Percentiles rank a stretch among this genome's conserved stretches.
phyloP scores from a whole-genome alignment of 2,113 vertebrate genomes.

The Harpagus bidentatus region DNA sequence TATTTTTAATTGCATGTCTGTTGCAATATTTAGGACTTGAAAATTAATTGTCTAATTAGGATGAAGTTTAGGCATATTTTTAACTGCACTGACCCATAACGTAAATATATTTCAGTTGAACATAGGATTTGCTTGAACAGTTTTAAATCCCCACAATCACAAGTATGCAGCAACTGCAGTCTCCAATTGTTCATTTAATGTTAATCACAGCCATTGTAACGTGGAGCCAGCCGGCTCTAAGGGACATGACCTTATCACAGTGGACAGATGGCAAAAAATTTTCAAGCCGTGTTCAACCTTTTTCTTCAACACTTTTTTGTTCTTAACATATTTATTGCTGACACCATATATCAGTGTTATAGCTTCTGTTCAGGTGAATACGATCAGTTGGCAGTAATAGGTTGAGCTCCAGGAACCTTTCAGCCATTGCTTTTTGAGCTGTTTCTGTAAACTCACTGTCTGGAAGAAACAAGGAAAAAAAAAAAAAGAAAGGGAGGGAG shows the following conservation, averaged over 20 bases:
- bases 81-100: neutral
- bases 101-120: neutral
- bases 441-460: neutral
- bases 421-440: neutral
- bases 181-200: neutral
- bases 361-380: constrained; percentile 38
- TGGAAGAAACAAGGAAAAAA: neutral
- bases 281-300: neutral
- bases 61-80: neutral
- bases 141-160: neutral
- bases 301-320: constrained; percentile 35
- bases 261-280: constrained; percentile 41
- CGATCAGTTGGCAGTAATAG: neutral
- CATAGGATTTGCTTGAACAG: neutral
- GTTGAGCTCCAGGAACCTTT: neutral
- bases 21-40: neutral
- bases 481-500: neutral
- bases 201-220: neutral
- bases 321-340: constrained; percentile 54
- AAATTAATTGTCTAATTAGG: neutral
- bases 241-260: constrained; percentile 51
- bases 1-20: neutral
- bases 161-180: neutral
- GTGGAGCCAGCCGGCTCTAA: neutral
- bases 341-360: constrained; percentile 43